Conservation (phyloP, 2,888 invertebrate genomes). For the Cyrtodaria siliqua region DNA sequence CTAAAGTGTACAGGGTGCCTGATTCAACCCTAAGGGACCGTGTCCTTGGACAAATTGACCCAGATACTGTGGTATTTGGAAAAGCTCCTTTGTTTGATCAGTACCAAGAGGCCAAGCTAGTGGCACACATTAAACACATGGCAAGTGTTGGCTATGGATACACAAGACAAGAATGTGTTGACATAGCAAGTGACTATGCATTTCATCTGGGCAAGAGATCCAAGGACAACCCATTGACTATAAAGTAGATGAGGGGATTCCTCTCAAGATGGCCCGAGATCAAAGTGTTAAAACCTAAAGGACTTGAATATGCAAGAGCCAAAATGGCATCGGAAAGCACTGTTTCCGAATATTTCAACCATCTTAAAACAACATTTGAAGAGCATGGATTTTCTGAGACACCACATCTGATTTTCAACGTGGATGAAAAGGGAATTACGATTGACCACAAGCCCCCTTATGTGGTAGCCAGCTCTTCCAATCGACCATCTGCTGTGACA, state of each 20-base stretch:
- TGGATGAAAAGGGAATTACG: slow-evolving; percentile 48
- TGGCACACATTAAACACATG: slow-evolving; percentile 24
- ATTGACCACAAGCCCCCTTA: slow-evolving; percentile 31
- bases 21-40: slow-evolving; percentile 27
- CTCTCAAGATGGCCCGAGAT: slow-evolving; percentile 24
- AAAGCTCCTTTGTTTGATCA: slow-evolving; percentile 19
- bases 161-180: slow-evolving; percentile 22
- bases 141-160: slow-evolving; percentile 38
- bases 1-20: slow-evolving; percentile 13
- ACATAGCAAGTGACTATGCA: slow-evolving; percentile 34
- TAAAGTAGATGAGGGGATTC: slow-evolving; percentile 30
- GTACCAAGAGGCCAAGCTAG: slow-evolving; percentile 24
- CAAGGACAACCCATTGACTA: slow-evolving; percentile 8
- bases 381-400: slow-evolving; percentile 27
- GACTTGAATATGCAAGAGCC: slow-evolving; percentile 26
- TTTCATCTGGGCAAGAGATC: slow-evolving; percentile 24
- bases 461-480: slow-evolving; percentile 14
- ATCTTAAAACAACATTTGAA: slow-evolving; percentile 4
- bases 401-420: slow-evolving; percentile 46
- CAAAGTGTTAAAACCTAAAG: slow-evolving; percentile 19
- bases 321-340: slow-evolving; percentile 19
- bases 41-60: slow-evolving; percentile 14
- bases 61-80: slow-evolving; percentile 19
- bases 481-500: slow-evolving; percentile 25
- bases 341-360: slow-evolving; percentile 15